Conservation (phyloP, 2,797 vertebrate genomes). For the Hippoglossus hippoglossus region DNA sequence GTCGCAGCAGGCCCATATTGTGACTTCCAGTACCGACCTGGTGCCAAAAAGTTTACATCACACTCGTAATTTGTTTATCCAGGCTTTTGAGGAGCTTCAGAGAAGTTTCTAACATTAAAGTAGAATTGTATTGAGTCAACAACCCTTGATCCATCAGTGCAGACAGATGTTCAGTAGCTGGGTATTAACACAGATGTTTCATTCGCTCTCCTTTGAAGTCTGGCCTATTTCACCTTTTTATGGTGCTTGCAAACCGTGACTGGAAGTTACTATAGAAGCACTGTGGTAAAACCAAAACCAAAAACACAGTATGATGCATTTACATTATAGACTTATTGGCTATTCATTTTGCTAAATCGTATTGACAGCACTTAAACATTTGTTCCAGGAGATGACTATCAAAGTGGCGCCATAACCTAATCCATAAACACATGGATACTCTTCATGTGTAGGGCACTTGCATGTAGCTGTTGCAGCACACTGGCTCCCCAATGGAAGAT, state of each 20-base stretch:
- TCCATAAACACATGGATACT: constrained; percentile 19
- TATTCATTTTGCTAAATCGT: background rate
- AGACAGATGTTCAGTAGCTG: background rate
- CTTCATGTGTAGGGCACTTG: constrained; percentile 1
- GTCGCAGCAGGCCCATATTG: constrained; percentile 6
- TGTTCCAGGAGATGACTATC: constrained; percentile 11
- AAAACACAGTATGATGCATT: too few species aligned
- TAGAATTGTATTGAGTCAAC: background rate
- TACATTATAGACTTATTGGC: background rate
- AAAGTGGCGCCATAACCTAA: constrained; percentile 2
- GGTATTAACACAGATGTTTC: background rate
- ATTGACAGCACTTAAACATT: constrained; percentile 5
- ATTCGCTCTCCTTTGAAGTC: background rate
- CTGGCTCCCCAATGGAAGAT: constrained; percentile 7
- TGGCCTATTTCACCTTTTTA: background rate
- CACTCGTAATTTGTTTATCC: background rate
- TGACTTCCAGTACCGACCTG: background rate
- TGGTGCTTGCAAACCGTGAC: background rate
- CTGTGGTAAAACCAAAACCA: background rate
- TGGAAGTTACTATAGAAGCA: background rate
- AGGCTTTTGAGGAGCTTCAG: background rate
- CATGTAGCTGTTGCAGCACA: constrained; percentile 1
- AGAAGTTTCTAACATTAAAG: background rate
- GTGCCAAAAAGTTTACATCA: background rate
- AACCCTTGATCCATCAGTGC: background rate